Base-by-base conservation (phyloP, 2,888 invertebrate species). In the Papilio elwesi region DNA sequence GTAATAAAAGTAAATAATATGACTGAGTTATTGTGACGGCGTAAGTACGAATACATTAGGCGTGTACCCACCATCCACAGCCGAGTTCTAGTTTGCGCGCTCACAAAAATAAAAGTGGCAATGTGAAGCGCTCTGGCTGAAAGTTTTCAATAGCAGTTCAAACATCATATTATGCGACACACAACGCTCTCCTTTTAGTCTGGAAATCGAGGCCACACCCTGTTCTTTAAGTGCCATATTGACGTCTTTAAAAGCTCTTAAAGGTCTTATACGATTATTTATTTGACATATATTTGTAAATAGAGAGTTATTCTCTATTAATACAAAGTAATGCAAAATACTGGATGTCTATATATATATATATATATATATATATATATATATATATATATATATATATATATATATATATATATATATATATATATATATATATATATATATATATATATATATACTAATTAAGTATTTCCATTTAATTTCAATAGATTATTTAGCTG, bases 91-190 rank as follows among this genome's bases (percentile, higher is more conserved):
- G 53, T 71, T 62, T 67, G 52, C 67, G 62, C 38, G 48, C 67
- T 57, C 68, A 73, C 68, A 48, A 64, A 73, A 68, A 68, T 73
- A 73, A 68, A 68, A 68, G 52, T 48, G 72, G 51, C 68, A 73
- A 68, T 68, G 68, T 68, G 55, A 51, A 65, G 72, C 64, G 68
- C 72, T 73, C 57, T 43, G 64, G 49, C 68, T 68, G 87, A 93
- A 93, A 92, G 90, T 93, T 92, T 90, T 93, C 88, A 92, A 92
- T 91, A 89, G 88, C 90, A 87, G 89, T 90, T 90, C 92, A 93
- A 93, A 93, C 92, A 92, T 87, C 88, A 84, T 91, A 90, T 82
- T 91, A 92, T 80, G 84, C 85, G 87, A 89, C 88, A 85, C 89
- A 92, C 91, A 92, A 76, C 87, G 87, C 87, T 91, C 87, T 83